Evolutionary conservation across 2,113 vertebrate genomes (phyloP).

Genomic region (Thinocorus orbignyianus): DNA sequence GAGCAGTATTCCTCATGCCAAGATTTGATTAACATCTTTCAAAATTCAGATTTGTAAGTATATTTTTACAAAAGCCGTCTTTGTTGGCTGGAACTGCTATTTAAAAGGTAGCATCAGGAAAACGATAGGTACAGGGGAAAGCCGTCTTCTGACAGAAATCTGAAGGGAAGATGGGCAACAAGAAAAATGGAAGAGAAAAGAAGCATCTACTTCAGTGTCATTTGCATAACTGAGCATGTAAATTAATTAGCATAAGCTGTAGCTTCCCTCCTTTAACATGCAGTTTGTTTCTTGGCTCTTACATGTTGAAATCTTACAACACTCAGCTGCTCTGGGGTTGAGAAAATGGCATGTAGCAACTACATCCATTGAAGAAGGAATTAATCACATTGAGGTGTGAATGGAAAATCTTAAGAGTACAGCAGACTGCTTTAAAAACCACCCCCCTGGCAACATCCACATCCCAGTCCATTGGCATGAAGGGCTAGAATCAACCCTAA

Average conservation of each 20-base stretch:
- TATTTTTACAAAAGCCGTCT: not conserved
- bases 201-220: not conserved
- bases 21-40: not conserved
- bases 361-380: slow-evolving; percentile 22
- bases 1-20: not conserved
- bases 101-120: not conserved
- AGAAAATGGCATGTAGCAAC: slow-evolving; percentile 30
- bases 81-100: not conserved
- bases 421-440: slow-evolving; percentile 20
- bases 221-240: slow-evolving; percentile 30
- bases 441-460: not conserved
- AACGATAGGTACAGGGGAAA: not conserved
- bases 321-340: not conserved
- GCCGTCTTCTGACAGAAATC: not conserved
- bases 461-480: not conserved
- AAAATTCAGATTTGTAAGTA: not conserved
- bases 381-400: slow-evolving; percentile 17
- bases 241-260: slow-evolving; percentile 23
- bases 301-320: not conserved
- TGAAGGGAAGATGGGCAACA: not conserved
- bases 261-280: slow-evolving; percentile 3
- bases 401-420: not conserved
- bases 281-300: slow-evolving; percentile 16
- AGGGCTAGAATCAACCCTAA: not conserved
- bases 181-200: not conserved